Percentiles rank a stretch among this genome's conserved stretches.
These are phyloP conservation scores for Priocnemis perturbator DNA, from an alignment of 2,888 invertebrate species.

Conservation along the genomic window DNA sequence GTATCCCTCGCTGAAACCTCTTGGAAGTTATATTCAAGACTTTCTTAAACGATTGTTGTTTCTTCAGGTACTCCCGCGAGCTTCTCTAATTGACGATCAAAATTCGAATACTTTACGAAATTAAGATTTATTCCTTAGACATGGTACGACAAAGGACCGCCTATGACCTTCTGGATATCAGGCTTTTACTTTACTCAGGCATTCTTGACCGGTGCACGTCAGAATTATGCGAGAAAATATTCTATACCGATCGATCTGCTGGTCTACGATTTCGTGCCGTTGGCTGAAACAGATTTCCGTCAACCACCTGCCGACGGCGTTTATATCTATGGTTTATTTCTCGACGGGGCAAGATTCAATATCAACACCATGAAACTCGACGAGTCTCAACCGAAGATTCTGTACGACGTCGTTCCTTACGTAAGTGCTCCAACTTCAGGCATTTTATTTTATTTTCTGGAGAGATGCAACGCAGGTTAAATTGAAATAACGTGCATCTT, in stretches of 20 bases:
- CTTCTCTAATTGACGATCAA: background rate
- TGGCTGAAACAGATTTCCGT: conserved; percentile 77
- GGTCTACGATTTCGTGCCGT: conserved; percentile 87
- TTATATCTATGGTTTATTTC: conserved; percentile 86
- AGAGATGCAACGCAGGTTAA: too few species aligned
- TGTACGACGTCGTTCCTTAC: conserved; percentile 88
- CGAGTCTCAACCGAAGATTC: conserved; percentile 89
- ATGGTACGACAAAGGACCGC: conserved; percentile 91
- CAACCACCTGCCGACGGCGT: conserved; percentile 84
- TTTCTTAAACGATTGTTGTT: conserved; percentile 89
- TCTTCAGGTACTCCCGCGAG: conserved; percentile 81
- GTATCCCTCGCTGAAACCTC: conserved; percentile 94
- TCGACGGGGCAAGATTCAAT: conserved; percentile 96
- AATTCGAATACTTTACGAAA: background rate
- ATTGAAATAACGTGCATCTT: too few species aligned
- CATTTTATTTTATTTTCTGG: background rate
- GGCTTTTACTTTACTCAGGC: conserved; percentile 98
- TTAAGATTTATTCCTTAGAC: conserved; percentile 75
- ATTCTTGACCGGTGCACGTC: conserved; percentile 95
- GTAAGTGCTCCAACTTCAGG: conserved; percentile 74
- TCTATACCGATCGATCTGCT: conserved; percentile 93
- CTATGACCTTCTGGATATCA: conserved; percentile 91
- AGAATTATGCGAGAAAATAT: conserved; percentile 95
- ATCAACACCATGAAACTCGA: conserved; percentile 80
- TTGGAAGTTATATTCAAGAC: conserved; percentile 91